A percentile compares a stretch with the other conserved stretches of the same genome.
These are phyloP conservation scores for Chlorodrepanis virens DNA, from an alignment of 2,113 vertebrate genomes.

Conservation along the genomic window DNA sequence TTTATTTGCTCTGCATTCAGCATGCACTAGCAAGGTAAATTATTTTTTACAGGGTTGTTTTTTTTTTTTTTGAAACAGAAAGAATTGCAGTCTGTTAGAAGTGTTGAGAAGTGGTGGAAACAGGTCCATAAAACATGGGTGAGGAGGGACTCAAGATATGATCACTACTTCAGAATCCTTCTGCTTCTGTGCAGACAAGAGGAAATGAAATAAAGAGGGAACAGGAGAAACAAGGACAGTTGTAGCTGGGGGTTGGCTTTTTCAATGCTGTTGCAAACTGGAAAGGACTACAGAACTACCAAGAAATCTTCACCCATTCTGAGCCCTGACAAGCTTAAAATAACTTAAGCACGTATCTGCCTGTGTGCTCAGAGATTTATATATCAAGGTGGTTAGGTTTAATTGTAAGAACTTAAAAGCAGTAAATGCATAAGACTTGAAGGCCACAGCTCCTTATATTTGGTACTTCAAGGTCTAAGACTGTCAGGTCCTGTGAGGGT, in stretches of 20 bases:
- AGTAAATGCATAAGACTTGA: neutral
- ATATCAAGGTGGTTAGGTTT: neutral
- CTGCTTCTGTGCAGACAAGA: neutral
- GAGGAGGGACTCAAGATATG: neutral
- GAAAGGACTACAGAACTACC: neutral
- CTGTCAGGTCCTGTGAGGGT: neutral
- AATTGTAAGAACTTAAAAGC: neutral
- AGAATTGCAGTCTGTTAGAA: neutral
- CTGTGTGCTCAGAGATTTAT: neutral
- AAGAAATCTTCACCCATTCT: neutral
- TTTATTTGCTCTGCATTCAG: neutral
- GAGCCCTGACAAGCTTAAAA: neutral
- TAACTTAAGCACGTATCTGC: neutral
- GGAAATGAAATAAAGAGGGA: neutral
- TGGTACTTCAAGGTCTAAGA: neutral
- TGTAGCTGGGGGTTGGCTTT: neutral
- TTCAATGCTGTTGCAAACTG: neutral
- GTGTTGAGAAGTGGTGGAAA: neutral
- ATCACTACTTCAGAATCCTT: neutral
- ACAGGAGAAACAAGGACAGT: neutral
- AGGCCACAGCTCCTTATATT: neutral
- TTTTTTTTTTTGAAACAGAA: neutral
- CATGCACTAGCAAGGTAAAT: neutral
- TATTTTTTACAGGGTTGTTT: accelerated
- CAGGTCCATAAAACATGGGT: neutral